Percentiles rank a stretch among this genome's conserved stretches.
Evolutionary conservation across 2,797 vertebrate species (phyloP).

Genomic region (Pangasius djambal): DNA sequence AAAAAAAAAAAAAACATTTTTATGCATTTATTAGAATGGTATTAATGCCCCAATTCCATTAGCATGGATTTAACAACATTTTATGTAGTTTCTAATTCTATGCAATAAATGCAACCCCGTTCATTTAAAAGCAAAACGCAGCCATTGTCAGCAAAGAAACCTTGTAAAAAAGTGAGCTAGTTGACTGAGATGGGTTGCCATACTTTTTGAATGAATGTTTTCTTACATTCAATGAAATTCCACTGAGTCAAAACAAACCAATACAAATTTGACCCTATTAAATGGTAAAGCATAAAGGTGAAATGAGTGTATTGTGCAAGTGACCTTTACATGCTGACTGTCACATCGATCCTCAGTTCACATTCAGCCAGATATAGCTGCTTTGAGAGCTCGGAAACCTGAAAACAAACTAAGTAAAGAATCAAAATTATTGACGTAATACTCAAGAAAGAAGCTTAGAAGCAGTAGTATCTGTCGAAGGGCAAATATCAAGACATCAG

Average conservation of each 20-base stretch:
- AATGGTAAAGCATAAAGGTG: conserved; percentile 40
- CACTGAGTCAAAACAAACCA: conserved; percentile 44
- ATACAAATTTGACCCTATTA: conserved; percentile 36
- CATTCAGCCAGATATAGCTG: conserved; percentile 19
- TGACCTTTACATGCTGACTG: conserved; percentile 48
- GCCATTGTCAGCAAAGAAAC: not conserved
- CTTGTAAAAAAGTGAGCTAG: not conserved
- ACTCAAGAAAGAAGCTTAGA: conserved; percentile 17
- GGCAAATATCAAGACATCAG: not conserved
- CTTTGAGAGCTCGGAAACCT: conserved; percentile 36
- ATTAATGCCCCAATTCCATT: not conserved
- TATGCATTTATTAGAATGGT: not conserved
- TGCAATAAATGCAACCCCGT: not conserved
- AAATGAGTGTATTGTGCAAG: conserved; percentile 39
- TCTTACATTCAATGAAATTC: not conserved
- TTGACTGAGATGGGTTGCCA: not conserved
- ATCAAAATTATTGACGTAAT: conserved; percentile 24
- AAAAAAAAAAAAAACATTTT: not conserved
- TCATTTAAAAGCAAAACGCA: no score
- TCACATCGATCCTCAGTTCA: conserved; percentile 44
- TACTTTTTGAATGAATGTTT: not conserved
- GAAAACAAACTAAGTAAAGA: not conserved
- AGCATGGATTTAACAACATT: not conserved
- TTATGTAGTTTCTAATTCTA: not conserved
- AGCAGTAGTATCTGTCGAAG: not conserved